A percentile compares a stretch with the other conserved stretches of the same genome.
These are phyloP conservation scores for Corvus cornix DNA, from an alignment of 2,113 vertebrate species.

Conservation along the genomic window DNA sequence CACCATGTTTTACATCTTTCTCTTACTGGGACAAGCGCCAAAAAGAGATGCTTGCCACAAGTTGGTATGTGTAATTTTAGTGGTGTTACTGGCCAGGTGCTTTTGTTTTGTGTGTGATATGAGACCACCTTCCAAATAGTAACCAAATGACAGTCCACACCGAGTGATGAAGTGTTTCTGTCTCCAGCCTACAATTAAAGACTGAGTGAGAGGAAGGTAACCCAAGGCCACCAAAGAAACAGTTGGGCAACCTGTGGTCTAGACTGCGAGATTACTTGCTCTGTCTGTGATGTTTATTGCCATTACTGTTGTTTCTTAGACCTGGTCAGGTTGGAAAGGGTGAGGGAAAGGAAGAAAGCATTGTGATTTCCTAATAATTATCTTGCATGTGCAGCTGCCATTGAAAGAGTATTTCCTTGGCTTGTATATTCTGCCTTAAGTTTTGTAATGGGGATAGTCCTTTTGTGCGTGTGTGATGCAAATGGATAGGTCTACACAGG, in stretches of 20 bases:
- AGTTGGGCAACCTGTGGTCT: background rate
- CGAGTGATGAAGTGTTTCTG: background rate
- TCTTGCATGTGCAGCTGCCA: background rate
- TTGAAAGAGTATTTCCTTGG: background rate
- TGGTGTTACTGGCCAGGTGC: background rate
- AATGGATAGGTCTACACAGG: background rate
- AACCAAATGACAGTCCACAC: background rate
- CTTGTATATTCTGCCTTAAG: background rate
- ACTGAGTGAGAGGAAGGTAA: background rate
- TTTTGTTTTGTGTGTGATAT: background rate
- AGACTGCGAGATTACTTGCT: background rate
- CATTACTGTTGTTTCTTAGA: background rate
- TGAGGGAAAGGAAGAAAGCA: background rate
- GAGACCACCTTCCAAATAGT: background rate
- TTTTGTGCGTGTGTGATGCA: background rate
- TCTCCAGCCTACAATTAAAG: background rate
- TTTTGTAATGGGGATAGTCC: background rate
- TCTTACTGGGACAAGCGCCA: background rate
- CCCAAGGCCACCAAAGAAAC: background rate
- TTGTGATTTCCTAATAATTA: background rate
- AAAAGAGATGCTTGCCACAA: background rate
- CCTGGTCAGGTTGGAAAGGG: background rate
- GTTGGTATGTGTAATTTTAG: background rate
- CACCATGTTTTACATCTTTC: background rate
- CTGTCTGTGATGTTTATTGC: background rate